Percentiles rank a stretch among this genome's conserved stretches.
Conservation (phyloP, 2,797 vertebrate species). For the Triplophysa yarkandensis region DNA sequence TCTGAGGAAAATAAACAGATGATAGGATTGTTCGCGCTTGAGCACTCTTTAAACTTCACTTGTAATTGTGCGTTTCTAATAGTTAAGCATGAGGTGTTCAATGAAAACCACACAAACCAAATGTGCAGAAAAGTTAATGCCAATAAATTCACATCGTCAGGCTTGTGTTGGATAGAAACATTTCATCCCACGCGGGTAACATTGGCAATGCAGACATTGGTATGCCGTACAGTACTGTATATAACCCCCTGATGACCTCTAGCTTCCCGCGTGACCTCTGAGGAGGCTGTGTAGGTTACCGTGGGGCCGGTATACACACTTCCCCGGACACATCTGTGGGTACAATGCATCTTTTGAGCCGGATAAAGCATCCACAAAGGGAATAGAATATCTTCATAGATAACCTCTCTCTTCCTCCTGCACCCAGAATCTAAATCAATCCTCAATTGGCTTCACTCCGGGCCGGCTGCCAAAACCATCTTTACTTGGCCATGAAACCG, state of each 20-base stretch:
- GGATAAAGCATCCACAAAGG: slow-evolving; percentile 59
- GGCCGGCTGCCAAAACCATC: slow-evolving; percentile 64
- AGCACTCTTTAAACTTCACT: neutral
- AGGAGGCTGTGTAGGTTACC: slow-evolving; percentile 27
- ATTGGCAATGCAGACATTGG: neutral
- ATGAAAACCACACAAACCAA: neutral
- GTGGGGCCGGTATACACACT: slow-evolving; percentile 49
- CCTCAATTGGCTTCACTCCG: slow-evolving; percentile 52
- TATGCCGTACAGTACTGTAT: neutral
- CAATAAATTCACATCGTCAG: slow-evolving; percentile 10
- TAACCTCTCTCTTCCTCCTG: slow-evolving; percentile 57
- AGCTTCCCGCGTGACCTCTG: slow-evolving; percentile 20
- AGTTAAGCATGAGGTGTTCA: neutral
- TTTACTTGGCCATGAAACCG: slow-evolving; percentile 58
- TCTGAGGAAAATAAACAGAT: neutral
- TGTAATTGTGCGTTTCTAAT: neutral
- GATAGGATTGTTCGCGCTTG: neutral
- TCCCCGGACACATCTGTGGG: slow-evolving; percentile 40
- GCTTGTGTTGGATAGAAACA: neutral
- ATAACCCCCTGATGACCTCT: slow-evolving; percentile 34
- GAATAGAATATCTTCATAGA: slow-evolving; percentile 65
- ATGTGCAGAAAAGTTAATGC: neutral
- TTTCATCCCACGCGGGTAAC: slow-evolving; percentile 22
- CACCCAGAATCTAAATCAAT: slow-evolving; percentile 50
- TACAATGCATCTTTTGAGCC: slow-evolving; percentile 60